Percentiles rank a stretch among this genome's conserved stretches.
These are phyloP conservation scores for Mongoloraphidia duomilia DNA, from an alignment of 2,888 invertebrate genomes.

Conservation along the genomic window DNA sequence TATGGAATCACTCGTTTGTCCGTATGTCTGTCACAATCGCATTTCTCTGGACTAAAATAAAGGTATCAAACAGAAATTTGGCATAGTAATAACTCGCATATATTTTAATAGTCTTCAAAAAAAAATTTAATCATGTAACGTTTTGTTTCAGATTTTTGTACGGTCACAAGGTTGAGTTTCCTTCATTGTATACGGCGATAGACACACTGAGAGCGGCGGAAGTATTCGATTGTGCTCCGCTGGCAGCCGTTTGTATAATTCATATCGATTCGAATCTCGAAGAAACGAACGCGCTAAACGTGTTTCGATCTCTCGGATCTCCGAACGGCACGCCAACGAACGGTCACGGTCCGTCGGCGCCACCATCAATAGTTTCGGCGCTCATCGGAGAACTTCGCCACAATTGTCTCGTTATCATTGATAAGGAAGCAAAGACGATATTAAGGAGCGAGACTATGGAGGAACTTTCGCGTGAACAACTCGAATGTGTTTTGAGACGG, in stretches of 20 bases:
- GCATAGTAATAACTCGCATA: no score
- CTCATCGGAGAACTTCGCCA: neutral
- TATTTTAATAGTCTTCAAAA: no score
- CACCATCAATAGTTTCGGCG: neutral
- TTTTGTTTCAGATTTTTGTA: slow-evolving; percentile 2
- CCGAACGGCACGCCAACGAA: neutral
- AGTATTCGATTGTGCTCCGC: neutral
- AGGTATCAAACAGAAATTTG: no score
- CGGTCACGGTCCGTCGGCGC: neutral
- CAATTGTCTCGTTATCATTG: slow-evolving; percentile 4
- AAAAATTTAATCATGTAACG: no score
- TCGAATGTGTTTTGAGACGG: slow-evolving; percentile 2
- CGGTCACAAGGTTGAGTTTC: neutral
- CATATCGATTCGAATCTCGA: neutral
- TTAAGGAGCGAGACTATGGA: slow-evolving; percentile 1
- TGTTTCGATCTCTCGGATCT: neutral
- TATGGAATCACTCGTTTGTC: no score
- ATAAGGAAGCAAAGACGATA: neutral
- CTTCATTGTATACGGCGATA: neutral
- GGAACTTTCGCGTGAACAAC: slow-evolving; percentile 2
- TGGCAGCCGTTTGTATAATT: neutral
- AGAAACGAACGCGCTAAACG: neutral
- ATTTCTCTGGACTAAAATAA: no score
- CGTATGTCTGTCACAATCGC: no score
- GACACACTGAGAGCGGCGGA: neutral